Percentiles rank a stretch among this genome's conserved stretches.
phyloP scores from a whole-genome alignment of 2,797 vertebrate genomes.

The Girardinus metallicus region DNA sequence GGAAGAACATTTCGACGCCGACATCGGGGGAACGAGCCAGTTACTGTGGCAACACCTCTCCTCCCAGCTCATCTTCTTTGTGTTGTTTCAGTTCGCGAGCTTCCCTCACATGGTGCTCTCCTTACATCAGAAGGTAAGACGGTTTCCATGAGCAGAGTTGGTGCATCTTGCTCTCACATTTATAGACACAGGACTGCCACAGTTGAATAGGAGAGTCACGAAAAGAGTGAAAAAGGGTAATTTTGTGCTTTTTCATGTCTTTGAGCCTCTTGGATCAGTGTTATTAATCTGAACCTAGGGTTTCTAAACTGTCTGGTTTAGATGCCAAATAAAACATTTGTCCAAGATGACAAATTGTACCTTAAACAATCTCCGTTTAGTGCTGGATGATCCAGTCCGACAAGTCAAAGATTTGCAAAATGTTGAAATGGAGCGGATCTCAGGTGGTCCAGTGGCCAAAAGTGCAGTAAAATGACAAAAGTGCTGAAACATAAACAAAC shows the following conservation, averaged over 20 bases:
- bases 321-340: not conserved
- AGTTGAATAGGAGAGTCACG: not conserved
- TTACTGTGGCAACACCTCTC: constrained; percentile 99
- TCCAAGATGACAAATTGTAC: not conserved
- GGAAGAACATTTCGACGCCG: constrained; percentile 91
- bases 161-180: not conserved
- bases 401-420: not conserved
- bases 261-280: not conserved
- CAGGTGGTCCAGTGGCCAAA: not conserved
- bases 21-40: constrained; percentile 97
- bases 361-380: not conserved
- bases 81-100: constrained; percentile 99
- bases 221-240: not conserved
- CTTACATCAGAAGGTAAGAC: constrained; percentile 94
- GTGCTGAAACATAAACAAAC: not conserved
- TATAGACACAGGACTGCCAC: not conserved
- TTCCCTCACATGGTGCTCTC: constrained; percentile 99
- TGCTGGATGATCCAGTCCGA: not conserved
- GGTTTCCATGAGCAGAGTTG: not conserved
- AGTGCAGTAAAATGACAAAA: not conserved
- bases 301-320: not conserved
- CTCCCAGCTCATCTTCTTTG: constrained; percentile 99
- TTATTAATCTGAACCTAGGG: not conserved
- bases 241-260: not conserved
- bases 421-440: not conserved